Conservation (phyloP, 2,113 vertebrate species). For the Sminthopsis crassicaudata region DNA sequence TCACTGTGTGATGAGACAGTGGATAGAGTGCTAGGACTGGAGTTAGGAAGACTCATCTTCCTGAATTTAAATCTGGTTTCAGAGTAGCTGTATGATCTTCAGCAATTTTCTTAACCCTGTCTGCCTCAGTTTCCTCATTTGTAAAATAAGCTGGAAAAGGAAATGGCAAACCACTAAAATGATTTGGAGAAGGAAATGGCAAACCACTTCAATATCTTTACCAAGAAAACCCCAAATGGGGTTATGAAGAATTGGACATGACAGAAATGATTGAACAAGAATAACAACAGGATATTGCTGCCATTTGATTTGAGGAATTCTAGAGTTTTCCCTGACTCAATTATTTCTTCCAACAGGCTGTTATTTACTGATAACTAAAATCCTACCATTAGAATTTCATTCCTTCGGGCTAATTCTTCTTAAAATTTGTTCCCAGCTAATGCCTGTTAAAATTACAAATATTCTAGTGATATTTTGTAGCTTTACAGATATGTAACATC, state of each 20-base stretch:
- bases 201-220: not conserved
- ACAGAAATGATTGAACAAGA: not conserved
- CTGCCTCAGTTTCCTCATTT: not conserved
- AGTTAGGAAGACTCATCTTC: not conserved
- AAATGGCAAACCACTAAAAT: not conserved
- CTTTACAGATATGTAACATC: not conserved
- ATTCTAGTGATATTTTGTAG: not conserved
- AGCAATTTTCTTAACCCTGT: not conserved
- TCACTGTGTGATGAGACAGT: not conserved
- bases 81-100: not conserved
- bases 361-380: not conserved
- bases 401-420: not conserved
- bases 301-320: not conserved
- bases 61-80: not conserved
- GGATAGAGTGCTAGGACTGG: not conserved
- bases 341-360: not conserved
- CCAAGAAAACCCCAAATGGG: not conserved
- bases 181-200: not conserved
- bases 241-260: not conserved
- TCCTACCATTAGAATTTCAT: not conserved
- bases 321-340: not conserved
- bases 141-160: not conserved
- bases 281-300: not conserved
- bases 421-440: not conserved
- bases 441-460: not conserved